Evolutionary conservation across 1,140 invertebrate genomes (phyloP), one percentile per base, ranked within the genome.

Genomic region (Atta cephalotes): DNA sequence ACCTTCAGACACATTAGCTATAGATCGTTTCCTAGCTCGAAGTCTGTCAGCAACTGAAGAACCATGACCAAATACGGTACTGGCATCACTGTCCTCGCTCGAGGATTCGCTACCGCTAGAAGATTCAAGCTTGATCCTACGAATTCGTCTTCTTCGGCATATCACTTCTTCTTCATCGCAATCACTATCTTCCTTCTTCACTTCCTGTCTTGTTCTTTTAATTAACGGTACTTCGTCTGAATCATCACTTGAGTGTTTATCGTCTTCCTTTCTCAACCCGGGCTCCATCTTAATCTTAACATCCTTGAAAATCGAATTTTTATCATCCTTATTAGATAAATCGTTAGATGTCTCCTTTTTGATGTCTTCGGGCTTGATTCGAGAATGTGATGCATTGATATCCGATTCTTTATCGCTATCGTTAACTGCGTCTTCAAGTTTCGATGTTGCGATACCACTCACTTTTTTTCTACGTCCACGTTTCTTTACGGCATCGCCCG

Each of bases 401-500:
- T 87, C 87, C 1, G 82, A 70, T 9, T 93, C 90, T 35, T 88
- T 87, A 28, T 60, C 58, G 25, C 80, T 91, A 6, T 93, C 92
- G 18, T 91, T 90, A 1, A 56, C 65, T 14, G 56, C 21, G 5
- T 88, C 88, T 18, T 93, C 92, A 18, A 78, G 21, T 53, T 93
- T 92, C 14, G 92, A 87, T 65, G 88, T 88, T 65, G 86, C 21
- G 35, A 71, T 78, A 31, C 89, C 84, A 80, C 66, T 51, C 16
- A 91, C 51, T 91, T 95, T 96, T 93, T 96, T 96, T 92, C 95
- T 95, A 51, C 95, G 90, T 16, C 93, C 94, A 49, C 96, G 95
- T 88, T 96, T 96, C 89, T 96, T 96, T 18, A 91, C 84, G 31
- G 94, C 86, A 87, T 96, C 96, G 2, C 96, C 96, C 63, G 92